phyloP scores from a whole-genome alignment of 2,888 invertebrate species.

The Agrotis segetum region DNA sequence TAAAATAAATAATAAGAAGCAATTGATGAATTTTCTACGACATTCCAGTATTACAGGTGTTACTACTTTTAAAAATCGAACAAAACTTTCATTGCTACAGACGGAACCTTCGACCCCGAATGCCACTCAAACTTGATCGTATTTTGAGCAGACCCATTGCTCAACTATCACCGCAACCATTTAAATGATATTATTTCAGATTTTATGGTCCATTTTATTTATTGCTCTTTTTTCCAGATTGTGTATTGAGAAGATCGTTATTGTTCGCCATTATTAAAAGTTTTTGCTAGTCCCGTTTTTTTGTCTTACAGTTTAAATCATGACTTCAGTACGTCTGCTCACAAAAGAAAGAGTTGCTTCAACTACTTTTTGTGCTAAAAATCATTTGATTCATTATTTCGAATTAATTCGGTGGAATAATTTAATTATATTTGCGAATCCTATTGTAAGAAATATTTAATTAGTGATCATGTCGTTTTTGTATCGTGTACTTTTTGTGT shows the following conservation, averaged over 20 bases:
- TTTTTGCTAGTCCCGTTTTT: conserved; percentile 34
- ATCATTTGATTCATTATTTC: conserved; percentile 18
- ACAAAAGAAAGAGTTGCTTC: conserved; percentile 15
- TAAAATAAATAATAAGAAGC: neutral
- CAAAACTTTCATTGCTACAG: neutral
- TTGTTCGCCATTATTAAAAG: conserved; percentile 34
- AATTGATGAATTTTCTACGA: neutral
- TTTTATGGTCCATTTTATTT: conserved; percentile 62
- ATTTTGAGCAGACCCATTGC: conserved; percentile 48
- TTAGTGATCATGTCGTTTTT: conserved; percentile 23
- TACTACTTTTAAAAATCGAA: neutral
- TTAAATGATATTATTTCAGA: conserved; percentile 63
- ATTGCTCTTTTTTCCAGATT: conserved; percentile 47
- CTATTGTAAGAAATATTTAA: conserved; percentile 32
- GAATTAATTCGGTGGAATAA: conserved; percentile 22
- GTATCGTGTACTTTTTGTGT: conserved; percentile 6
- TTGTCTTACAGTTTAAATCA: conserved; percentile 10
- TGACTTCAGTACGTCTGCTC: conserved; percentile 1
- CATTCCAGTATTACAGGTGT: too few species aligned
- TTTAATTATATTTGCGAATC: conserved; percentile 15
- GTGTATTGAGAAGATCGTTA: conserved; percentile 48
- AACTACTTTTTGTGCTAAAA: conserved; percentile 27
- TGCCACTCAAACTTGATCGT: neutral
- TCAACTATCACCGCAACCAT: conserved; percentile 55
- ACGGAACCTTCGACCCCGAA: conserved; percentile 16